Conservation (phyloP, 1,140 invertebrate genomes). For the Drosophila seguyi region DNA sequence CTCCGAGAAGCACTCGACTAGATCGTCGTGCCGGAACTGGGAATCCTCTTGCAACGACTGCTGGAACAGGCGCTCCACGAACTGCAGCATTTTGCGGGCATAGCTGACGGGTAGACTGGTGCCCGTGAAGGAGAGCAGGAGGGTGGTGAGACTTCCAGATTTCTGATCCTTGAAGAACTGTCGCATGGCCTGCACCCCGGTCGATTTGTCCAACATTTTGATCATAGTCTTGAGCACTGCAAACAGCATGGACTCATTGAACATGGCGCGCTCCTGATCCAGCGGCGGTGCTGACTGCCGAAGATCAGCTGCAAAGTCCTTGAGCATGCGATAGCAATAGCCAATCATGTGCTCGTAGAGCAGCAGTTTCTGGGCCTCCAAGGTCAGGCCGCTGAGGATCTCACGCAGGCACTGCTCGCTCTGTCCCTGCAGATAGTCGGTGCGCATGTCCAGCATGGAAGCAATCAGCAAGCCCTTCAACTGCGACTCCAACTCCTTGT, state of each 20-base stretch:
- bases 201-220: conserved; percentile 91
- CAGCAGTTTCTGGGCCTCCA: conserved; percentile 88
- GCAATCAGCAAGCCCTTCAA: conserved; percentile 88
- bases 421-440: conserved; percentile 90
- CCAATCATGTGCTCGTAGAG: conserved; percentile 89
- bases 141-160: conserved; percentile 88
- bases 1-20: conserved; percentile 89
- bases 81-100: conserved; percentile 91
- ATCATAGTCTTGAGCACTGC: conserved; percentile 90
- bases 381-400: conserved; percentile 86
- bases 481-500: conserved; percentile 50
- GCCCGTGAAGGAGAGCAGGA: conserved; percentile 91
- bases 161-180: conserved; percentile 90
- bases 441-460: conserved; percentile 91
- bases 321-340: conserved; percentile 90
- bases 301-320: conserved; percentile 86
- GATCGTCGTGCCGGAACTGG: conserved; percentile 88
- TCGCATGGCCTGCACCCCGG: conserved; percentile 92
- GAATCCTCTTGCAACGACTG: conserved; percentile 87
- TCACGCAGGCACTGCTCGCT: conserved; percentile 88
- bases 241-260: conserved; percentile 79
- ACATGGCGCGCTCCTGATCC: conserved; percentile 57
- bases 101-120: conserved; percentile 90
- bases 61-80: conserved; percentile 92
- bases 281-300: conserved; percentile 24